Base-by-base conservation (phyloP, 2,888 invertebrate genomes). In the Sarcophaga carnaria region DNA sequence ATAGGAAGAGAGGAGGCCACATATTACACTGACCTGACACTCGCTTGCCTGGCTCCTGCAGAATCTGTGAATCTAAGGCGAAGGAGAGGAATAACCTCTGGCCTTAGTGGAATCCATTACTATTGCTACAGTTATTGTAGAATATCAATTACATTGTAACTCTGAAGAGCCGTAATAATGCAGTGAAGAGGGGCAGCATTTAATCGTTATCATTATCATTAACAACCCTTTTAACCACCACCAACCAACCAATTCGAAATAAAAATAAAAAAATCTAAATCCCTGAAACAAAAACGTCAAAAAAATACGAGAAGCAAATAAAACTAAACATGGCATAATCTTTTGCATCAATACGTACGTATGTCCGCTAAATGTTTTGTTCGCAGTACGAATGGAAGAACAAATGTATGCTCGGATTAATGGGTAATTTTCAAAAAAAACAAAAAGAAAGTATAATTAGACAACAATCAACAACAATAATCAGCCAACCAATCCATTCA, bases 201-300 rank as follows among this genome's bases (percentile, higher is more conserved):
- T 54, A 49, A 74, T 20, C 27, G 20, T 17, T 67, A 67, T 74
- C 12, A 14, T 67, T 59, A 67, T 74, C n/a, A 12, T 67, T 59
- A 63, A 63, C 79, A 83, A 83, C 69, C 78, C 83, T 69, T 54
- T 80, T 14, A 59, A 64, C 45, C 71, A 77, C 71, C 60, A 77
- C 64, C 59, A 66, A 77, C 64, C 27, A 77, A 45, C 27, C 63
- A 81, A 76, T 6, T n/a, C 45, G 47, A 12, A 59, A 5, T 37
- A 27, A 12, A 37, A 45, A 20, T 4, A 54, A 71, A 25, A 70
- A 0, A 54, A 66, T 25, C 45, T 63, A 63, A 82, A 77, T 77
- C 66, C 60, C 17, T n/a, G 17, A 12, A 60, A 66, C 54, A 54
- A 54, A 54, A 54, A 14, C 49, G 49, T 49, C 49, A 49, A 45